phyloP scores from a whole-genome alignment of 2,888 invertebrate genomes.

The Tetranychus truncatus region DNA sequence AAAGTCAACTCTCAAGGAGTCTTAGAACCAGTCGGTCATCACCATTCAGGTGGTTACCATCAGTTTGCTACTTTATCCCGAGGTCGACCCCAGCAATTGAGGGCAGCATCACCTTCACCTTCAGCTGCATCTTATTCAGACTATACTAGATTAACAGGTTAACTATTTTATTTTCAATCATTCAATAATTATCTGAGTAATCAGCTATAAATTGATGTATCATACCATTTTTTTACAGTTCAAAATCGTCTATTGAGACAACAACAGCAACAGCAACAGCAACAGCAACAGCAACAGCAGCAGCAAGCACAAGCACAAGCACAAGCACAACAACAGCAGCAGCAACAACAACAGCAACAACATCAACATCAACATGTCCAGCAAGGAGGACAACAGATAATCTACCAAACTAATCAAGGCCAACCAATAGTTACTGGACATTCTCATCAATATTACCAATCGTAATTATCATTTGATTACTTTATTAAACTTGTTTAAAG shows the following conservation, averaged over 20 bases:
- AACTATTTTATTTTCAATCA: neutral
- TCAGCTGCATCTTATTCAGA: neutral
- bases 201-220: neutral
- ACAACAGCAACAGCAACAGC: conserved; percentile 6
- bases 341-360: neutral
- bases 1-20: neutral
- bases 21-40: neutral
- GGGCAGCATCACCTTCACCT: neutral
- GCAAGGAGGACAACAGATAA: neutral
- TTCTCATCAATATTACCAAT: neutral
- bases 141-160: conserved; percentile 11
- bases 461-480: no score
- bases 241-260: conserved; percentile 14
- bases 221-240: neutral
- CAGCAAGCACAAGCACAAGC: no score
- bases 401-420: no score
- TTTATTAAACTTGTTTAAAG: neutral
- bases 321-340: conserved; percentile 11
- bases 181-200: neutral
- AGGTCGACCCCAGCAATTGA: conserved; percentile 6
- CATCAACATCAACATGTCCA: conserved; percentile 13
- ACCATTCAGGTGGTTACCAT: conserved; percentile 5
- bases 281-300: neutral
- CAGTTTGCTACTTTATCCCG: conserved; percentile 15
- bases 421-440: neutral